Evolutionary conservation across 92 coral and sea anemone genomes (phyloP).

Genomic region (Porites evermanni): DNA sequence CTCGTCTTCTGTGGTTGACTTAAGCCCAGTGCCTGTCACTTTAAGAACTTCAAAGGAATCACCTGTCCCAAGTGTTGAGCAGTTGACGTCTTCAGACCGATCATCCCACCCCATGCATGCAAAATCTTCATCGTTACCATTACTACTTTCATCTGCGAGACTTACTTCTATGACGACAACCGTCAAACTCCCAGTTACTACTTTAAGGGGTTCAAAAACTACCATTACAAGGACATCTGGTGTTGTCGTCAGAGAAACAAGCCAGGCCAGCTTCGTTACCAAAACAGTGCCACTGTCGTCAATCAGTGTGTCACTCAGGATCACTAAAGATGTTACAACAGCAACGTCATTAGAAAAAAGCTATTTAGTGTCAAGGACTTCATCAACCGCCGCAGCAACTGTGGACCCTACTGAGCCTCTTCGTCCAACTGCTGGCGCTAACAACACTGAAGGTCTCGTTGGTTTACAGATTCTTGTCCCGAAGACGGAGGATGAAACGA

Average conservation of each 20-base stretch:
- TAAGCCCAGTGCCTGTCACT: background rate
- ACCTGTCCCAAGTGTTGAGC: background rate
- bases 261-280: background rate
- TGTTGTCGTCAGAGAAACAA: background rate
- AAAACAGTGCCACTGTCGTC: background rate
- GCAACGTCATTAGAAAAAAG: background rate
- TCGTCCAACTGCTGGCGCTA: slow-evolving; percentile 30
- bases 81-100: background rate
- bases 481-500: slow-evolving; percentile 26
- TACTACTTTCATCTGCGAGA: background rate
- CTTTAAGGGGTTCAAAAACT: background rate
- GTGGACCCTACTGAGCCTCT: slow-evolving; percentile 31
- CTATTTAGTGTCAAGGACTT: background rate
- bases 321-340: background rate
- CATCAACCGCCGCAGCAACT: background rate
- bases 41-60: background rate
- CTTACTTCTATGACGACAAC: background rate
- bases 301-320: background rate
- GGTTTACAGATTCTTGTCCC: slow-evolving; percentile 61
- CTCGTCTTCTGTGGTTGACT: background rate
- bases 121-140: background rate
- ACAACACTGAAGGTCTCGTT: slow-evolving; percentile 67
- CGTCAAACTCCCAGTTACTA: background rate
- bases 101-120: background rate
- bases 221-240: background rate